Conservation (phyloP, 2,797 vertebrate genomes). For the Epinephelus malabaricus region DNA sequence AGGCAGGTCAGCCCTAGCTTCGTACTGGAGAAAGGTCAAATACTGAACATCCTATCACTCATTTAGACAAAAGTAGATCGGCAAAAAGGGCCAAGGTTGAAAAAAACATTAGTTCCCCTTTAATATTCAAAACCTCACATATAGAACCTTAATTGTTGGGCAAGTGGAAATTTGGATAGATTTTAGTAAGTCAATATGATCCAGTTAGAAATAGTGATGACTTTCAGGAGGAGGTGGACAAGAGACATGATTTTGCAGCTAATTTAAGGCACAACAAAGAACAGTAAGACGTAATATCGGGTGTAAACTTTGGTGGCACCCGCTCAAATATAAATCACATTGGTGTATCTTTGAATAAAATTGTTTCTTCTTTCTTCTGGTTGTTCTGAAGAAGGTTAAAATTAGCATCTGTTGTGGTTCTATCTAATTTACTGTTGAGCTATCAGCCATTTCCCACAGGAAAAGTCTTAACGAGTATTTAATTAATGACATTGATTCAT, state of each 20-base stretch:
- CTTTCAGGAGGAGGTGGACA: neutral
- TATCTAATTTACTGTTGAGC: constrained; percentile 69
- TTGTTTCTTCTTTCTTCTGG: constrained; percentile 7
- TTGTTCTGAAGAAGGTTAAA: constrained; percentile 59
- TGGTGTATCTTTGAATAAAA: constrained; percentile 22
- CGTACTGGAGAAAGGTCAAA: too few relatives aligned
- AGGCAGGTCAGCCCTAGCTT: too few relatives aligned
- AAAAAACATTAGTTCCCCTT: too few relatives aligned
- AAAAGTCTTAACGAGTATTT: constrained; percentile 81
- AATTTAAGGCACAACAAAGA: neutral
- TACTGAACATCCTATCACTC: too few relatives aligned
- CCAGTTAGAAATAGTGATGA: neutral
- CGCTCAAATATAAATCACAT: neutral
- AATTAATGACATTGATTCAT: constrained; percentile 81
- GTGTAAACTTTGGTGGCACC: neutral
- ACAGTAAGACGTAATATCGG: neutral
- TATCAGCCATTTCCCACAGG: constrained; percentile 76
- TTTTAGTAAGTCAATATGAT: neutral
- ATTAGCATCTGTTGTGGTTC: constrained; percentile 62
- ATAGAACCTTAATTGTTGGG: neutral
- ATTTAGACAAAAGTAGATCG: too few relatives aligned
- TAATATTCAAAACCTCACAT: too few relatives aligned
- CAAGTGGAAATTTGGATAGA: neutral
- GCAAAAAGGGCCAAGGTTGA: too few relatives aligned
- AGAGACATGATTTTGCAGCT: neutral